Evolutionary conservation across 2,113 vertebrate species (phyloP).

Genomic region (Leuciscus idus): DNA sequence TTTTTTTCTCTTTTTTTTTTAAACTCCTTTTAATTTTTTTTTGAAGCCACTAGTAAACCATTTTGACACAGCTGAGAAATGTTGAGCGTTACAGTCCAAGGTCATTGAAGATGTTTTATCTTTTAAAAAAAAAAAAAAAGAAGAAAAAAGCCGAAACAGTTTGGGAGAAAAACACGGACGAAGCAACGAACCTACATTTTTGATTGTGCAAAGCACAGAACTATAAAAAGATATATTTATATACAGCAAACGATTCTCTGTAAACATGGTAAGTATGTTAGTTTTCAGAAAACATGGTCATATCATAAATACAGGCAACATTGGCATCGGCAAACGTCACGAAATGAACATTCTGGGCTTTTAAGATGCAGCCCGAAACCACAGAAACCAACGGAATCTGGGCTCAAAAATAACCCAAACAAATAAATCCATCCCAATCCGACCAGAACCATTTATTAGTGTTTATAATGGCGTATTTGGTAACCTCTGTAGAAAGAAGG

Average conservation of each 20-base stretch:
- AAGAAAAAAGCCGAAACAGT: slow-evolving; percentile 85
- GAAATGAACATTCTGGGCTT: slow-evolving; percentile 83
- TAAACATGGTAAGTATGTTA: slow-evolving; percentile 98
- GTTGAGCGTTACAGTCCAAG: slow-evolving; percentile 86
- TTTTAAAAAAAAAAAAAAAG: slow-evolving; percentile 5
- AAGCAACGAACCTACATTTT: slow-evolving; percentile 83
- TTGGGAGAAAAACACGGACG: slow-evolving; percentile 83
- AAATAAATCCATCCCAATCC: slow-evolving; percentile 64
- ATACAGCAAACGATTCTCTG: slow-evolving; percentile 94
- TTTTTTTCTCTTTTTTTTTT: background rate
- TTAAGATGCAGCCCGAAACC: slow-evolving; percentile 80
- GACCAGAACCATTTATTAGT: slow-evolving; percentile 78
- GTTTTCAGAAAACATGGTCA: slow-evolving; percentile 88
- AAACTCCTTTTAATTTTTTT: slow-evolving; percentile 26
- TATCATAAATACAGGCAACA: slow-evolving; percentile 94
- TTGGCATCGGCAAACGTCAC: slow-evolving; percentile 90
- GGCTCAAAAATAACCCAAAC: slow-evolving; percentile 62
- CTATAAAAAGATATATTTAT: slow-evolving; percentile 92
- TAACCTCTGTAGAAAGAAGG: slow-evolving; percentile 85
- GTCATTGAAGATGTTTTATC: slow-evolving; percentile 72
- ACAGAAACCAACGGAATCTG: slow-evolving; percentile 79
- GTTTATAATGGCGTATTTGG: slow-evolving; percentile 87
- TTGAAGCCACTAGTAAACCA: slow-evolving; percentile 85
- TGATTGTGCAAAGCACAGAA: slow-evolving; percentile 93
- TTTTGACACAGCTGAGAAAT: slow-evolving; percentile 86